Percentiles rank a stretch among this genome's conserved stretches.
Conservation (phyloP, 23 tunicate species). For the Clavelina lepadiformis region DNA sequence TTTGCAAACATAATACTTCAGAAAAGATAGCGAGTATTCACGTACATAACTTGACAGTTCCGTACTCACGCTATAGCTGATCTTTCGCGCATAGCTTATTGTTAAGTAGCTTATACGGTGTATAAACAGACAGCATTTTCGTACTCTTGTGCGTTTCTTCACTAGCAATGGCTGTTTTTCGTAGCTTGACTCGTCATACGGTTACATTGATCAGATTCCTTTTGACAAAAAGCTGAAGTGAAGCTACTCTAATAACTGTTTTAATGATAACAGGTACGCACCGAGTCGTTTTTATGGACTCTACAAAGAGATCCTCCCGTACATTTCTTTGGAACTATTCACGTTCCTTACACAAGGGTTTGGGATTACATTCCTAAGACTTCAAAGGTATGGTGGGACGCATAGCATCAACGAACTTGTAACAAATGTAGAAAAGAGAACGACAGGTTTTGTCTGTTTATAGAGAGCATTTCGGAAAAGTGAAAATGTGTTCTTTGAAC, state of each 20-base stretch:
- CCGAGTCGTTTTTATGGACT: constrained; percentile 44
- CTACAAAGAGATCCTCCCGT: constrained; percentile 57
- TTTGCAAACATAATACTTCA: too few relatives aligned
- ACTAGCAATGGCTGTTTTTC: too few relatives aligned
- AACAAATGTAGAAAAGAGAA: not conserved
- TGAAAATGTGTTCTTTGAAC: constrained; percentile 42
- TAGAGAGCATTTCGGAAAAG: constrained; percentile 28
- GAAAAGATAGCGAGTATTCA: too few relatives aligned
- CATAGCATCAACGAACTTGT: not conserved
- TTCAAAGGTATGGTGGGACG: constrained; percentile 29
- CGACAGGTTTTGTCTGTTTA: not conserved
- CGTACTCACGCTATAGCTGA: too few relatives aligned
- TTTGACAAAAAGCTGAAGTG: not conserved
- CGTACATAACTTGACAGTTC: too few relatives aligned
- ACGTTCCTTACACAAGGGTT: constrained; percentile 61
- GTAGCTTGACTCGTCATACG: too few relatives aligned
- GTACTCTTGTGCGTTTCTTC: too few relatives aligned
- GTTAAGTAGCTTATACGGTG: too few relatives aligned
- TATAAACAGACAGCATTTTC: too few relatives aligned
- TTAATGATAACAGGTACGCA: not conserved
- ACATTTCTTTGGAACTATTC: constrained; percentile 68
- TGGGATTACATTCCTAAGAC: constrained; percentile 41
- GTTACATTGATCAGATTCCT: too few relatives aligned
- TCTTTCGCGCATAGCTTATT: too few relatives aligned
- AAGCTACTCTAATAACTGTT: not conserved